A percentile compares a stretch with the other conserved stretches of the same genome.
Evolutionary conservation across 2,113 vertebrate genomes (phyloP).

Genomic region (Engystomops pustulosus): DNA sequence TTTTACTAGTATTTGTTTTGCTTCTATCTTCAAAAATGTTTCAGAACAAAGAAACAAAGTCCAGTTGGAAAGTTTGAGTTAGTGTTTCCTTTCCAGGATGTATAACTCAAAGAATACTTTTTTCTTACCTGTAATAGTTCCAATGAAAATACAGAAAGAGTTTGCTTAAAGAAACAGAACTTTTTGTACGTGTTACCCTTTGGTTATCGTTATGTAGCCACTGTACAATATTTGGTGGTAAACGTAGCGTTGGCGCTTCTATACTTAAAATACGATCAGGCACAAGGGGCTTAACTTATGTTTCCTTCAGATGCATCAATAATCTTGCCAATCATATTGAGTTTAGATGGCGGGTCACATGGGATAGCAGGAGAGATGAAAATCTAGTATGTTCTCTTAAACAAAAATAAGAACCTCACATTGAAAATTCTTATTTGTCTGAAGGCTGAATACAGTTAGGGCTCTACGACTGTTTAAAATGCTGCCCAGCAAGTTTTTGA

Average conservation of each 20-base stretch:
- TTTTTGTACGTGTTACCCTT: constrained; percentile 11
- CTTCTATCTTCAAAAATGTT: neutral
- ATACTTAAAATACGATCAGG: constrained; percentile 47
- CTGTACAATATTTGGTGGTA: constrained; percentile 30
- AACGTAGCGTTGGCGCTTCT: constrained; percentile 40
- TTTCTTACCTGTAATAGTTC: neutral
- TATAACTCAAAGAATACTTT: neutral
- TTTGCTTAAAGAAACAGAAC: neutral
- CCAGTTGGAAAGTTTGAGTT: neutral
- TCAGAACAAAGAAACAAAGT: neutral
- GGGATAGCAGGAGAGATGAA: constrained; percentile 52
- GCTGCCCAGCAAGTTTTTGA: constrained; percentile 56
- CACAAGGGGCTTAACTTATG: constrained; percentile 37
- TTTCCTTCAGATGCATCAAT: constrained; percentile 56
- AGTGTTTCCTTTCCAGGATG: neutral
- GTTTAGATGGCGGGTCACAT: constrained; percentile 48
- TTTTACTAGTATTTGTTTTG: neutral
- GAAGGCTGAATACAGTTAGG: constrained; percentile 56
- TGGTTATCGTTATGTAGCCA: constrained; percentile 27
- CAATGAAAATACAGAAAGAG: neutral
- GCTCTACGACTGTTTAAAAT: constrained; percentile 58
- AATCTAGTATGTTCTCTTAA: constrained; percentile 52
- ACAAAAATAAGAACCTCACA: constrained; percentile 52
- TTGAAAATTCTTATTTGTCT: constrained; percentile 60
- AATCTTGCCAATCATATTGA: constrained; percentile 59